Base-by-base conservation (phyloP, 2,113 vertebrate genomes). In the Carlito syrichta region DNA sequence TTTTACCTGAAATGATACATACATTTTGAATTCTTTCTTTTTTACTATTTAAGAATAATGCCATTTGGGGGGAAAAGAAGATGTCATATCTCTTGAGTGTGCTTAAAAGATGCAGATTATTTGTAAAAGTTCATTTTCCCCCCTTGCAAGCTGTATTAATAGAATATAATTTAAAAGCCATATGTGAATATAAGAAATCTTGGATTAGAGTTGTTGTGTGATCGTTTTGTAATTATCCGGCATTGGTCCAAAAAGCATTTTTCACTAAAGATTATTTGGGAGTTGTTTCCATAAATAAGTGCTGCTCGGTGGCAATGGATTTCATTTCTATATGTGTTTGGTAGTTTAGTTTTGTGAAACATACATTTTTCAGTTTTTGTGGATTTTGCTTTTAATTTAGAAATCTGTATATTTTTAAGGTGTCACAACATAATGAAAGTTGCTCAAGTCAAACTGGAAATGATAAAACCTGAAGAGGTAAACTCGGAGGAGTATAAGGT, bases 351-450 rank as follows among this genome's bases (percentile, higher is more conserved):
- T 89, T 91, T 88, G 0, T 89, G 4, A 73, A n/a, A 54, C 14
- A 71, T 10, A 43, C 2, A n/a, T 48, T 82, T 76, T 95, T 77
- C 4, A 45, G 14, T 50, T 95, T 81, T 84, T 84, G 48, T 81
- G 40, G 23, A 66, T 89, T 85, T 94, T 86, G 22, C 19, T 96
- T 77, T 96, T 87, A 30, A 95, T 83, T 94, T 94, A 69, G 20
- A 62, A 86, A 85, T 95, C 6, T 52, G 23, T 87, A 66, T 35
- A 35, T 92, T 96, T 96, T 97, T 40, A 97, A 99, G 99, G 98
- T 99, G 99, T 98, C 99, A 99, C 98, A 99, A 99, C 97, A 99
- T 99, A 97, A 99, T 99, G 99, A 99, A 99, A 97, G 99, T 99
- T 98, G 99, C 99, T 71, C 99, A 99, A 98, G 99, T 99, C 96